Evolutionary conservation across 2,113 vertebrate genomes (phyloP).

Genomic region (Abramis brama): DNA sequence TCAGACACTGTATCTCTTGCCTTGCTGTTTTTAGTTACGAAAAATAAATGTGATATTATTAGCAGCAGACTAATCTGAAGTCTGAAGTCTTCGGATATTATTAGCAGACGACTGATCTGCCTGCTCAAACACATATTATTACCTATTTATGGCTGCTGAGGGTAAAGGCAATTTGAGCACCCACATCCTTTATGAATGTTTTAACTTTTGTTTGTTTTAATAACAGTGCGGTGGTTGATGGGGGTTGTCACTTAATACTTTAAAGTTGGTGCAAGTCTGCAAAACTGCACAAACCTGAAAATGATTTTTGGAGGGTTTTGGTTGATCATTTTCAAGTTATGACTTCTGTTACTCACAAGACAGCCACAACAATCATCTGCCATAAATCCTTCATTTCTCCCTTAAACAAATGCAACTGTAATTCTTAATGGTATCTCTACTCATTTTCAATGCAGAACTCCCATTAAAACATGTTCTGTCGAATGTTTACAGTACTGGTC

Average conservation of each 20-base stretch:
- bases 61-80: not conserved
- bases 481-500: slow-evolving; percentile 32
- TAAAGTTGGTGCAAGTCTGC: not conserved
- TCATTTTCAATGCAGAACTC: not conserved
- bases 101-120: not conserved
- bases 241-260: not conserved
- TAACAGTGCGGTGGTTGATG: not conserved
- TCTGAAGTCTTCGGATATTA: not conserved
- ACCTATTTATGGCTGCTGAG: not conserved
- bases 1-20: not conserved
- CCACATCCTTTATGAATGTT: not conserved
- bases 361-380: not conserved
- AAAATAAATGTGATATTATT: not conserved
- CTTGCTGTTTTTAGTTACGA: not conserved
- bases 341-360: not conserved
- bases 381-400: not conserved
- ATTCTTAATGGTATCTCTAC: not conserved
- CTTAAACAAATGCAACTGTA: not conserved
- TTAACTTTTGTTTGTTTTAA: not conserved
- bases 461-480: slow-evolving; percentile 1
- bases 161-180: not conserved
- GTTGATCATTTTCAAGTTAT: not conserved
- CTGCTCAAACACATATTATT: not conserved
- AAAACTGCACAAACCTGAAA: not conserved
- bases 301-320: not conserved